A percentile compares a stretch with the other conserved stretches of the same genome.
Evolutionary conservation across 2,113 vertebrate species (phyloP).

Genomic region (Rissa tridactyla): DNA sequence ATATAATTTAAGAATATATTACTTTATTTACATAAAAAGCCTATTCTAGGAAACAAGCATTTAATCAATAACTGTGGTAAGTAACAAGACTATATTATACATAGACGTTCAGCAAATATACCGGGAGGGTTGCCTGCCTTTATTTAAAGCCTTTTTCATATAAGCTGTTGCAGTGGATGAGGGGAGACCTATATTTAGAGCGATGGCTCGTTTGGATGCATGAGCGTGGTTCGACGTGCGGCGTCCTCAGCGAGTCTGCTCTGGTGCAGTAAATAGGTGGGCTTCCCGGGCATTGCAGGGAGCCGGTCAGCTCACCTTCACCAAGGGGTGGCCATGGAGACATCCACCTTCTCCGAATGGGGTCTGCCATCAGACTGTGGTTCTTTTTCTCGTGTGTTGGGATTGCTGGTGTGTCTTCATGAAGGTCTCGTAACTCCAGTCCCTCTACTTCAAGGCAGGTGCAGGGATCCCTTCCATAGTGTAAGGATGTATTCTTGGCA

Average conservation of each 20-base stretch:
- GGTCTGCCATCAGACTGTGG: rapidly evolving
- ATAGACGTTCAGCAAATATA: neutral
- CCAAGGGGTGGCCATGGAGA: neutral
- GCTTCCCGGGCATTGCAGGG: neutral
- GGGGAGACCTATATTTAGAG: neutral
- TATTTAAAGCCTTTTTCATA: neutral
- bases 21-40: conserved; percentile 16
- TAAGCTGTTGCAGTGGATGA: neutral
- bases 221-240: neutral
- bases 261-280: neutral
- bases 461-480: neutral
- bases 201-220: neutral
- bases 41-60: neutral
- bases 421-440: neutral
- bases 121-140: neutral
- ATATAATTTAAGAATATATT: conserved; percentile 36
- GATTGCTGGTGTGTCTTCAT: neutral
- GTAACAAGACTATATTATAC: neutral
- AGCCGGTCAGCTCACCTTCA: neutral
- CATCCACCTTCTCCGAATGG: too few relatives aligned
- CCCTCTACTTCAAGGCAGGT: neutral
- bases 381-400: neutral
- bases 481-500: neutral
- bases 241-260: rapidly evolving
- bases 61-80: conserved; percentile 20